Evolutionary conservation across 2,113 vertebrate genomes (phyloP).

Genomic region (Baryphthengus martii): DNA sequence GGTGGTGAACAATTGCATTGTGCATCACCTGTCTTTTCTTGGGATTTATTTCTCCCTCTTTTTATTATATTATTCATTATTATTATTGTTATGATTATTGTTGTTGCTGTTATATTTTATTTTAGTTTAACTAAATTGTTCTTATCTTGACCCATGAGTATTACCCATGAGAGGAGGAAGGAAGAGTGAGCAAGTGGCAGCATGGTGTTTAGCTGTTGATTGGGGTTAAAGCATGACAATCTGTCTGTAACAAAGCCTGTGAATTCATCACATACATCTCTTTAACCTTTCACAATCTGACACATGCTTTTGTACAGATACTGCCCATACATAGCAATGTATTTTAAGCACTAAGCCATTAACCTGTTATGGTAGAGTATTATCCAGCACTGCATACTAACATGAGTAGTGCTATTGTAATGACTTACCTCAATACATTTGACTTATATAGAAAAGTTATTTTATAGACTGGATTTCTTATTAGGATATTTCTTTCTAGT

Average conservation of each 20-base stretch:
- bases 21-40: too few species aligned
- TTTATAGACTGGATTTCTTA: not conserved
- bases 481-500: not conserved
- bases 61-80: too few species aligned
- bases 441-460: not conserved
- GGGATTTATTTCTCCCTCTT: too few species aligned
- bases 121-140: too few species aligned
- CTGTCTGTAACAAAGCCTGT: not conserved
- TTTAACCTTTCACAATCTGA: not conserved
- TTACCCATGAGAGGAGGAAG: too few species aligned
- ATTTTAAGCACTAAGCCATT: not conserved
- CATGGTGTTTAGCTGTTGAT: not conserved
- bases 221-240: not conserved
- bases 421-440: not conserved
- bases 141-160: not conserved
- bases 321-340: not conserved
- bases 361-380: not conserved
- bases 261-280: not conserved
- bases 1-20: too few species aligned
- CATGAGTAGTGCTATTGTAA: not conserved
- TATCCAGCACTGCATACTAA: not conserved
- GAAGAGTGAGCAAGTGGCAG: not conserved
- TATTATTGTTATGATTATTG: too few species aligned
- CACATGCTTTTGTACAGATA: not conserved
- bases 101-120: too few species aligned